A percentile compares a stretch with the other conserved stretches of the same genome.
Conservation (phyloP, 2,888 invertebrate species). For the Drosophila maculinotata region DNA sequence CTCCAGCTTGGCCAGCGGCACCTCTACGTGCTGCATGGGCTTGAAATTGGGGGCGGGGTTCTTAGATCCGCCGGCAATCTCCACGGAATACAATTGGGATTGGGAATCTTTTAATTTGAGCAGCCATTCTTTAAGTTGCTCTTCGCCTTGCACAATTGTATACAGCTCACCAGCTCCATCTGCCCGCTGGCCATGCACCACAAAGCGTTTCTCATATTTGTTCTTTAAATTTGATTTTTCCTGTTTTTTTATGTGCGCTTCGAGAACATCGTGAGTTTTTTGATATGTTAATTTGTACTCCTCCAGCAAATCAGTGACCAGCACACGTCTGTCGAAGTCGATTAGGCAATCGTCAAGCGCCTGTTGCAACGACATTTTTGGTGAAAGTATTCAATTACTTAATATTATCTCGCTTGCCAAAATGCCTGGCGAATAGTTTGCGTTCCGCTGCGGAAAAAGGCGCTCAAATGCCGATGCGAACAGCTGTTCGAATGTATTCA, state of each 20-base stretch:
- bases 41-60: constrained; percentile 74
- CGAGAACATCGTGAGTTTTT: constrained; percentile 69
- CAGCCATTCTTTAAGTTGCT: constrained; percentile 71
- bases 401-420: not conserved
- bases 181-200: constrained; percentile 45
- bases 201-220: constrained; percentile 77
- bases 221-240: constrained; percentile 68
- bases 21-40: constrained; percentile 70
- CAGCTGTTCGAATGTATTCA: constrained; percentile 35
- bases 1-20: constrained; percentile 60
- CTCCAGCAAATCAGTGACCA: constrained; percentile 82
- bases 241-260: constrained; percentile 65
- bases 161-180: constrained; percentile 61
- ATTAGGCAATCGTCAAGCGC: constrained; percentile 80
- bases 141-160: constrained; percentile 77
- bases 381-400: not conserved
- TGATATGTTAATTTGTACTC: constrained; percentile 77
- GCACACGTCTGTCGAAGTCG: constrained; percentile 80
- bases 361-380: constrained; percentile 62
- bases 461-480: constrained; percentile 25
- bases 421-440: not conserved
- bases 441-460: constrained; percentile 17
- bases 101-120: constrained; percentile 69
- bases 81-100: constrained; percentile 79
- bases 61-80: constrained; percentile 81